Evolutionary conservation across 1,140 invertebrate genomes (phyloP).

Genomic region (Holcopasites calliopsidis): DNA sequence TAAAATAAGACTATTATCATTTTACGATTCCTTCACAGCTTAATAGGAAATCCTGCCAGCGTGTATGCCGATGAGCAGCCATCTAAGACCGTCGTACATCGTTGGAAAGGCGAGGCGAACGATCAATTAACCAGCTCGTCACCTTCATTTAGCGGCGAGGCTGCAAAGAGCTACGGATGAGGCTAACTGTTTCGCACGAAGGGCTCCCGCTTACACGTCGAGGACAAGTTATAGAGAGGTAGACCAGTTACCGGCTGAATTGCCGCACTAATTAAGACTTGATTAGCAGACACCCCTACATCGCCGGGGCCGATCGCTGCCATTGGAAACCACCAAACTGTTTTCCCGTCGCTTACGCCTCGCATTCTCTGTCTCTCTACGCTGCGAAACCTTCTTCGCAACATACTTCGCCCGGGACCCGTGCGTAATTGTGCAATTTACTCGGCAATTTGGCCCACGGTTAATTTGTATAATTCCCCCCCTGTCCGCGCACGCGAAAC

Average conservation of each 20-base stretch:
- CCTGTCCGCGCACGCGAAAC: slow-evolving; percentile 53
- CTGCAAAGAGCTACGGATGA: neutral
- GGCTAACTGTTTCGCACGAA: slow-evolving; percentile 7
- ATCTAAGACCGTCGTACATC: neutral
- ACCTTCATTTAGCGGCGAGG: neutral
- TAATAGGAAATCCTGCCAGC: too few species aligned
- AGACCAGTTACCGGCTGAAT: slow-evolving; percentile 50
- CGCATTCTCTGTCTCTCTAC: neutral
- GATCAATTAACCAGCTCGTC: slow-evolving; percentile 10
- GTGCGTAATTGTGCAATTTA: slow-evolving; percentile 70
- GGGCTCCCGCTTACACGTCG: slow-evolving; percentile 20
- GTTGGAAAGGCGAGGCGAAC: slow-evolving; percentile 4
- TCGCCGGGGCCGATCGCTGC: neutral
- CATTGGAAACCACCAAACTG: slow-evolving; percentile 9
- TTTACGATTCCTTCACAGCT: too few species aligned
- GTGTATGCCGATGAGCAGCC: too few species aligned
- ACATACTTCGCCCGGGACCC: slow-evolving; percentile 10
- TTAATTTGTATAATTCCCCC: slow-evolving; percentile 68
- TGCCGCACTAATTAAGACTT: slow-evolving; percentile 71
- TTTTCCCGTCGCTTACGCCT: neutral
- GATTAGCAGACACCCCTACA: slow-evolving; percentile 66
- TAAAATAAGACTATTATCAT: too few species aligned
- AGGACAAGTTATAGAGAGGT: slow-evolving; percentile 29
- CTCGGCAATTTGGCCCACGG: slow-evolving; percentile 58
- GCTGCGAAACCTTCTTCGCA: neutral